Evolutionary conservation across 2,888 invertebrate genomes (phyloP).

Genomic region (Quadroppia sp.): DNA sequence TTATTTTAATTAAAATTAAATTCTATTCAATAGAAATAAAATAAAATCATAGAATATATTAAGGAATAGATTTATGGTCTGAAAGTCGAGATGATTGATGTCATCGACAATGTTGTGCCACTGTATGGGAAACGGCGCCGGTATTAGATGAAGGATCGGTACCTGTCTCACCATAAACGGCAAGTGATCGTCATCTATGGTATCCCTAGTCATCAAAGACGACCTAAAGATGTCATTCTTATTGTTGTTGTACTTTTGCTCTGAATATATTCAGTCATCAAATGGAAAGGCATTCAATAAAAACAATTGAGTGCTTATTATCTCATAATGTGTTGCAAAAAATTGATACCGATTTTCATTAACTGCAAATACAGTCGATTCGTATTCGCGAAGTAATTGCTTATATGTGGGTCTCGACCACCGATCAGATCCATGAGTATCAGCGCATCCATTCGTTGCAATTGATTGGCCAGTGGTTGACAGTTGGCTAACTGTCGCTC

Average conservation of each 20-base stretch:
- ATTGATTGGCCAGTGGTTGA: conserved; percentile 35
- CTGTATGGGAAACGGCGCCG: conserved; percentile 78
- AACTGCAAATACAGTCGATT: not conserved
- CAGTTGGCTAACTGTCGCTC: conserved; percentile 43
- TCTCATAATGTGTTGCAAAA: conserved; percentile 1
- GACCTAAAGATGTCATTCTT: conserved; percentile 62
- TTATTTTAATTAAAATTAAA: no score
- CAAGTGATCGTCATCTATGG: conserved; percentile 77
- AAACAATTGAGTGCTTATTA: not conserved
- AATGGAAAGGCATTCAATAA: not conserved
- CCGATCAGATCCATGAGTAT: conserved; percentile 90
- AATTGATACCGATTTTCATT: not conserved
- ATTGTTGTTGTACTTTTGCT: conserved; percentile 67
- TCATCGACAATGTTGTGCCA: conserved; percentile 87
- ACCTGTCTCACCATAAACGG: conserved; percentile 69
- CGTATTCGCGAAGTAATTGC: conserved; percentile 65
- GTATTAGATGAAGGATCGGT: conserved; percentile 84
- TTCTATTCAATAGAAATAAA: not conserved
- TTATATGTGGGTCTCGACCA: conserved; percentile 73
- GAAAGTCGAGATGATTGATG: conserved; percentile 43
- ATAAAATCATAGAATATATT: conserved; percentile 20
- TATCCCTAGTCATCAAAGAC: no score
- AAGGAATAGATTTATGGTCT: not conserved
- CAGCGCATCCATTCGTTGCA: conserved; percentile 64
- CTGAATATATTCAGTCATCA: not conserved